Conservation (phyloP, 2,888 invertebrate genomes). For the Eristalis pertinax region DNA sequence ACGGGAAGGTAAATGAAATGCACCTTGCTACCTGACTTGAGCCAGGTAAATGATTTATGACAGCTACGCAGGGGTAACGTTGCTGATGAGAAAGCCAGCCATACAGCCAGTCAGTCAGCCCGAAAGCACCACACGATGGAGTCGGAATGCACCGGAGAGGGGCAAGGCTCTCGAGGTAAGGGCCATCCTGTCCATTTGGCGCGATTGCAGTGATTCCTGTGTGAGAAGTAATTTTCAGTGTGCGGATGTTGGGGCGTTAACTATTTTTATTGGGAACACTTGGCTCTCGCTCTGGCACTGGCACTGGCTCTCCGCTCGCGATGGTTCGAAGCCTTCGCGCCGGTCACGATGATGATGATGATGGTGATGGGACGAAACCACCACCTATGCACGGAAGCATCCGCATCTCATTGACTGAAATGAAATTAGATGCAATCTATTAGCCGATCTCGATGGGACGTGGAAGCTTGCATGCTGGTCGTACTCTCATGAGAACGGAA, state of each 20-base stretch:
- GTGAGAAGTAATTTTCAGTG: slow-evolving; percentile 69
- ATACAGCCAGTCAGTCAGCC: slow-evolving; percentile 20
- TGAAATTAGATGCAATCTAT: slow-evolving; percentile 67
- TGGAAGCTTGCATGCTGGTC: neutral
- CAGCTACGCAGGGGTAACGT: slow-evolving; percentile 65
- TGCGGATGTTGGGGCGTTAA: slow-evolving; percentile 71
- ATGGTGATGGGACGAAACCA: slow-evolving; percentile 48
- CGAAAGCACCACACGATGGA: neutral
- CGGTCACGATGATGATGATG: slow-evolving; percentile 20
- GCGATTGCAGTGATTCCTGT: slow-evolving; percentile 65
- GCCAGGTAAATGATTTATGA: slow-evolving; percentile 69
- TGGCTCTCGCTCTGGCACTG: neutral
- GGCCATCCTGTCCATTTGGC: slow-evolving; percentile 67
- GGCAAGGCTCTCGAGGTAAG: slow-evolving; percentile 19
- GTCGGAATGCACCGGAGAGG: neutral
- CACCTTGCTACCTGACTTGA: slow-evolving; percentile 72
- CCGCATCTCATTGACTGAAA: slow-evolving; percentile 63
- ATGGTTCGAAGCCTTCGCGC: neutral
- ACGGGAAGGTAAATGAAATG: slow-evolving; percentile 64
- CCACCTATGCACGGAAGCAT: slow-evolving; percentile 55
- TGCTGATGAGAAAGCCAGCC: slow-evolving; percentile 65
- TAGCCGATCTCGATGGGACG: slow-evolving; percentile 56
- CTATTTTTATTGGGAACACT: slow-evolving; percentile 68
- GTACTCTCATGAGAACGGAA: slow-evolving; percentile 63
- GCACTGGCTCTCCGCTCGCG: neutral